Base-by-base conservation (phyloP, 2,888 invertebrate species). In the Molanna angustata region DNA sequence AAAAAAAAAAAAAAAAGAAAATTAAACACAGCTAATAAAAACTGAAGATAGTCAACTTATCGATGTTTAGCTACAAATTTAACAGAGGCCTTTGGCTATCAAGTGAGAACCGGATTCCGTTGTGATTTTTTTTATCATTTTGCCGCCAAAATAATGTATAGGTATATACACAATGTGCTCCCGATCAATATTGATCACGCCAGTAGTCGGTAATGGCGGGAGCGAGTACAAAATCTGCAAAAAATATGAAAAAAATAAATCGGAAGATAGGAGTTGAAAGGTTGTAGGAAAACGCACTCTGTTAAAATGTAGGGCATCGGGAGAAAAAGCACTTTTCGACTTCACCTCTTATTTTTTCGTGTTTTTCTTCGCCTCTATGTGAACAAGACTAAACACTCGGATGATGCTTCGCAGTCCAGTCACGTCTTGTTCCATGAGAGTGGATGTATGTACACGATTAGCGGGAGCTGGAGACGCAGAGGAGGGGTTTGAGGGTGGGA, bases 331-430 rank as follows among this genome's bases (percentile, higher is more conserved):
- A 20, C 41, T 41, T 41, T 41, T 18, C 21, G 13, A 17, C 18
- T 41, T 21, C 13, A 18, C 2, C 20, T 13, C 19, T n/a, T 37
- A 4, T 20, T 13, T 41, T 21, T 21, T 35, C 42, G 17, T 11
- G 22, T 11, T 42, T 49, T 43, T 42, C 27, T 42, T 33, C n/a
- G 21, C 33, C 21, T 6, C 42, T 18, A 20, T 33, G 49, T 16
- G 42, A 27, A 40, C 18, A 18, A 17, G 49, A 40, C 32, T 49
- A 49, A 47, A 54, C 54, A 50, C 52, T 76, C 68, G 71, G 61
- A 62, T 49, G 52, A 57, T 57, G 60, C 49, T 58, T 55, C 46
- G 54, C 54, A 50, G 50, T 55, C 58, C 57, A 60, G 62, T 59
- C 60, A 59, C 56, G 59, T 61, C 59, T 49, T 54, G 48, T 52